These are phyloP conservation scores for Clarias pachynema DNA, from an alignment of 2,797 vertebrate species.

Conservation along the genomic window DNA sequence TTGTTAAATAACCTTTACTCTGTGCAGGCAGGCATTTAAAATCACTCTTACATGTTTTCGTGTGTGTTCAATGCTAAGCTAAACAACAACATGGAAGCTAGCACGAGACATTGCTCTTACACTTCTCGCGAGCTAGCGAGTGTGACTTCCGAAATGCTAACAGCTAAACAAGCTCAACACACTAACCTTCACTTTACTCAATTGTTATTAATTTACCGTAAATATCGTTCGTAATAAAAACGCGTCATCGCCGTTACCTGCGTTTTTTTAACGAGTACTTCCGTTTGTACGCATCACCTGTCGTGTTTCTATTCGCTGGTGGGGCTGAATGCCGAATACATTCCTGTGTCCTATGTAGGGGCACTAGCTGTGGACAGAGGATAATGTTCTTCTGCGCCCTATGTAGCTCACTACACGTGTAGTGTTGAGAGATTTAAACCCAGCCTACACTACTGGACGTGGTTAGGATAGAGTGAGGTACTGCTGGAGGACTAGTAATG, in stretches of 20 bases:
- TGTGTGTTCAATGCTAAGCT: neutral
- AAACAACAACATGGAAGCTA: no score
- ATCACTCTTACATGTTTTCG: neutral
- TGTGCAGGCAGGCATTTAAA: neutral
- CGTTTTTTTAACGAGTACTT: neutral
- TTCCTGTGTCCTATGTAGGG: neutral
- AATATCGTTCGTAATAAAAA: neutral
- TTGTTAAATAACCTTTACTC: neutral
- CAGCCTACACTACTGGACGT: neutral
- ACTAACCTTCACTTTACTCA: rapidly evolving
- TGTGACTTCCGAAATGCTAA: neutral
- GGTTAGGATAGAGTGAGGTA: neutral
- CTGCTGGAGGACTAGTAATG: neutral
- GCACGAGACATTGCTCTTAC: neutral
- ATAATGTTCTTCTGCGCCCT: no score
- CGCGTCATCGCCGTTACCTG: neutral
- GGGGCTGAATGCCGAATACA: neutral
- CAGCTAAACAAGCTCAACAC: no score
- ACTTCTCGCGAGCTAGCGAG: neutral
- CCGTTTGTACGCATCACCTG: neutral
- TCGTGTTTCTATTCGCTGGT: neutral
- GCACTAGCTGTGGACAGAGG: neutral
- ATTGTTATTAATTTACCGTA: no score
- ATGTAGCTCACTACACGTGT: neutral
- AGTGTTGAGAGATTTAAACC: neutral